These are phyloP conservation scores for Laticauda colubrina DNA, from an alignment of 2,113 vertebrate genomes.

Conservation along the genomic window DNA sequence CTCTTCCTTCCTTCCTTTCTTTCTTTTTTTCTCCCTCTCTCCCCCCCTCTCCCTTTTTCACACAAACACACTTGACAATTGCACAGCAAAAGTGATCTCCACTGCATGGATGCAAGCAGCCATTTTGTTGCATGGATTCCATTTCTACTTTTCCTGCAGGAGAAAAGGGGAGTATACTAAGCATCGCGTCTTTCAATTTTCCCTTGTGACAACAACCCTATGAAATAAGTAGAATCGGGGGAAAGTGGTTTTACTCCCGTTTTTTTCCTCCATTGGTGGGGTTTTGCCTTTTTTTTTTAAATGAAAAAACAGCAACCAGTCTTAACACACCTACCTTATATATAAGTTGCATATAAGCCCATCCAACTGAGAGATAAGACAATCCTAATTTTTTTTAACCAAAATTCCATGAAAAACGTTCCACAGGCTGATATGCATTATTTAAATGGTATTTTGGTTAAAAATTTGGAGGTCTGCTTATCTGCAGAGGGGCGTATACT, in stretches of 20 bases:
- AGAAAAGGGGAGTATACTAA: neutral
- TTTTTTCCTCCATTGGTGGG: neutral
- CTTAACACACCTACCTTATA: neutral
- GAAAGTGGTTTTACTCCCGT: accelerated
- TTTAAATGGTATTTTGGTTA: neutral
- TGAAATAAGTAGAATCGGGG: neutral
- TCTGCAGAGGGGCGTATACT: neutral
- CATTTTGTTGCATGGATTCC: neutral
- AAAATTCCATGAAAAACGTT: neutral
- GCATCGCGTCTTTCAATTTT: neutral
- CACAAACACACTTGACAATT: neutral
- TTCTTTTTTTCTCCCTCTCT: too few relatives aligned
- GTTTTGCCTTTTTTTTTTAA: neutral
- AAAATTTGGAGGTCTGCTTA: neutral
- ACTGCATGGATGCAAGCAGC: neutral
- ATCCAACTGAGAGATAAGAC: neutral
- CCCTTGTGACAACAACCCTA: neutral
- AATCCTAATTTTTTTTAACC: neutral
- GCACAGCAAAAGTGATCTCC: neutral
- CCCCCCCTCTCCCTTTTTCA: too few relatives aligned
- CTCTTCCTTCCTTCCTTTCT: too few relatives aligned
- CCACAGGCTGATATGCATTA: neutral
- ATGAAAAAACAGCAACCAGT: neutral
- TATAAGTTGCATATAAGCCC: neutral
- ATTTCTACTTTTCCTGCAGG: neutral